Evolutionary conservation across 1,140 invertebrate genomes (phyloP).

Genomic region (Drosophila bocqueti): DNA sequence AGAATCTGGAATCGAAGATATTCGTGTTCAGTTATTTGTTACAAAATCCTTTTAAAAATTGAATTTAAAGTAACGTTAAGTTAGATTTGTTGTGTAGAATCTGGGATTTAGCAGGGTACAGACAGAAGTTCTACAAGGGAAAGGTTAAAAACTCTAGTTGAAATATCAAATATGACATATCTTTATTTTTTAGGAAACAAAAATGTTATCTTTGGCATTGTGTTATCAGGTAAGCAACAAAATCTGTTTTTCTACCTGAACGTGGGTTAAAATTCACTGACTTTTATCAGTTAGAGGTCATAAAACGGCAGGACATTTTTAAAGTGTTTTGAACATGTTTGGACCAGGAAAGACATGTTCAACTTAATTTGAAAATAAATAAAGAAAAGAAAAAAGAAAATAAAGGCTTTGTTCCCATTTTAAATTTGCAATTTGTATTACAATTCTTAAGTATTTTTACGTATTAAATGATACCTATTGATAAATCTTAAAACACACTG

Average conservation of each 20-base stretch:
- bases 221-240: not conserved
- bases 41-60: too few relatives aligned
- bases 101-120: not conserved
- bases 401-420: too few relatives aligned
- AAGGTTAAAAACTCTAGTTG: not conserved
- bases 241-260: not conserved
- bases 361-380: too few relatives aligned
- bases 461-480: too few relatives aligned
- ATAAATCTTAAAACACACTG: too few relatives aligned
- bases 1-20: not conserved
- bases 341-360: too few relatives aligned
- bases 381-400: too few relatives aligned
- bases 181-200: not conserved
- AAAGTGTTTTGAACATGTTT: not conserved
- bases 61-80: too few relatives aligned
- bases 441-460: too few relatives aligned
- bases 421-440: too few relatives aligned
- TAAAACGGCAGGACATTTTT: constrained; percentile 2
- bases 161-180: not conserved
- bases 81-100: too few relatives aligned
- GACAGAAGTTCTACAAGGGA: not conserved
- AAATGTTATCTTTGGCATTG: not conserved
- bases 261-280: not conserved
- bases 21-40: too few relatives aligned
- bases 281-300: constrained; percentile 13